Evolutionary conservation across 2,888 invertebrate genomes (phyloP), one percentile per base, ranked within the genome.

Genomic region (Sycophila texana): DNA sequence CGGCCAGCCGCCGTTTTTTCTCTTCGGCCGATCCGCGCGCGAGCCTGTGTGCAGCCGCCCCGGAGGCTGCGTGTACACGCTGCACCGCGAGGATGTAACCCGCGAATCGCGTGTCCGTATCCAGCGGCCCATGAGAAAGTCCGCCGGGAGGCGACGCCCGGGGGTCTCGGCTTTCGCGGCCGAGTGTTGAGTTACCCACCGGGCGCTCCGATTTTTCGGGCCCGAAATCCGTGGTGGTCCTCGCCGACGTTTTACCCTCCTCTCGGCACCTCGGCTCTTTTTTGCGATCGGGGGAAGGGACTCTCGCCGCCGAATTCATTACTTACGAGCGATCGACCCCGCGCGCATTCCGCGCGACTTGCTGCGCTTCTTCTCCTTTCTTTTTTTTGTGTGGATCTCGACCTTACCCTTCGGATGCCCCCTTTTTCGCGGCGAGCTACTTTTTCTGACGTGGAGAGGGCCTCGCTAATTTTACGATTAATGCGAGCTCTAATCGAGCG

Each of bases 111-210:
- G 39, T 39, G 39, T 39, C 39, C 39, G 39, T 10, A 39, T 39
- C 39, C 10, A 7, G 39, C 39, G 39, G 39, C 1, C 39, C 39
- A 5, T 39, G 39, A 58, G 22, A 22, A 22, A 22, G 67, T 12
- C 22, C 14, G 51, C 13, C 22, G 51, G 60, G 22, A 57, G 58
- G 55, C 20, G 49, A 55, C 26, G 58, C 53, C 53, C 58, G 51
- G 22, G 49, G 58, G 63, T 79, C 79, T 81, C 77, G 83, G 83
- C 86, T 89, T 89, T 86, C 87, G 39, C 39, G 86, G 85, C 83
- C 84, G 87, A 84, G 88, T 88, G 87, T 89, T 88, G 83, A 85
- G 86, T 89, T 89, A 88, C 88, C 83, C 84, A 84, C 82, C 83
- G 84, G 83, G 81, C 83, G 84, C 79, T 82, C 81, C 63, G 81